phyloP scores from a whole-genome alignment of 1,140 invertebrate species.

The Pseudomyrmex sp. region DNA sequence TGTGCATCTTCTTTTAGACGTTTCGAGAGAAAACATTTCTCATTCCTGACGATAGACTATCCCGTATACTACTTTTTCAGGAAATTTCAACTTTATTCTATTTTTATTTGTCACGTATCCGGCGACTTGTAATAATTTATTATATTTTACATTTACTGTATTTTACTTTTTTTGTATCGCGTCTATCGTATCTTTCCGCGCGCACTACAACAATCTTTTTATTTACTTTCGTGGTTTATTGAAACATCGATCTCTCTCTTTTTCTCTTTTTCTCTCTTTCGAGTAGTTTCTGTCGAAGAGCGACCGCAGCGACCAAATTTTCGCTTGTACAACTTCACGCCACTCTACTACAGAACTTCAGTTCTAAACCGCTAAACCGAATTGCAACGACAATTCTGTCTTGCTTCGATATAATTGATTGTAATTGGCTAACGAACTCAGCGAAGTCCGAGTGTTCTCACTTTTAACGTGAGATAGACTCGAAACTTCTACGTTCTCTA shows the following conservation, averaged over 20 bases:
- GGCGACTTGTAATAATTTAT: neutral
- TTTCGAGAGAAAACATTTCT: neutral
- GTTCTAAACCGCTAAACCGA: neutral
- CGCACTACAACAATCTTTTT: no score
- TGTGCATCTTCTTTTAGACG: neutral
- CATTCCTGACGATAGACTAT: neutral
- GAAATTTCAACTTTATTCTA: neutral
- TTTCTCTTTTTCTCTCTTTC: no score
- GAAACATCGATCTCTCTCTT: no score
- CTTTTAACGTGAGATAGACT: neutral
- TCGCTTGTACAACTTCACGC: neutral
- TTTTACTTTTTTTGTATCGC: no score
- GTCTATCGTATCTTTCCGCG: no score
- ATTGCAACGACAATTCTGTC: neutral
- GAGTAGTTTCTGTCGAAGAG: neutral
- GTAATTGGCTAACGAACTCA: conserved; percentile 35
- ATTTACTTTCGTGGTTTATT: no score
- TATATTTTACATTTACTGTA: neutral
- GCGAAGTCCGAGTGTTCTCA: neutral
- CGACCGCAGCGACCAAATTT: neutral
- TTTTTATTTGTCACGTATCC: neutral
- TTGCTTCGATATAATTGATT: conserved; percentile 7
- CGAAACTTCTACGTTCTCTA: neutral
- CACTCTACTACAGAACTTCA: no score
- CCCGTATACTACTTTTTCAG: neutral